Evolutionary conservation across 2,888 invertebrate species (phyloP), one percentile per base, ranked within the genome.

Genomic region (Euproctis similis): DNA sequence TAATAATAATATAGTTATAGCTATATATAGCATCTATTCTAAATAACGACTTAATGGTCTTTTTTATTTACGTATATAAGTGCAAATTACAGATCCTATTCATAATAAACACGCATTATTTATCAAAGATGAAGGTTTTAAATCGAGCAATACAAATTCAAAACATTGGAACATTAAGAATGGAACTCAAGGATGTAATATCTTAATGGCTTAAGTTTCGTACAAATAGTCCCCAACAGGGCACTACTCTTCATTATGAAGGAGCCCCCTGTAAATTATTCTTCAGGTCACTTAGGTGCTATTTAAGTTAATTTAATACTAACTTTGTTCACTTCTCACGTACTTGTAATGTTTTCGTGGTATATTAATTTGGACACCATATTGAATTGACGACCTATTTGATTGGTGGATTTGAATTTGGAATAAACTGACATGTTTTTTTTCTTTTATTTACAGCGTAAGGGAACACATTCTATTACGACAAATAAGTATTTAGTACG

Each of bases 201-300:
- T 80, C 76, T 77, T 82, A 81, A 82, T 80, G 73, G 73, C 37
- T 47, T 55, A 80, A 82, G 78, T 82, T 82, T 58, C 59, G 60
- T 47, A 63, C 57, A 72, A 78, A 80, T 68, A 70, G 72, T 61
- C 66, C 67, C 59, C 77, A 59, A 37, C 81, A 73, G 81, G 53
- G 69, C 59, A 78, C 64, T 77, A 71, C 60, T 78, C 77, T 78
- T 80, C 80, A 81, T 82, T 82, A 82, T 59, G 47, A 54, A 68
- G 65, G 67, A 69, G 59, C 66, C 72, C n/a, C 55, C 63, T 50
- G 61, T 77, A 72, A 77, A 78, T 80, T 77, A 81, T 80, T 77
- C 80, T 78, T 78, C 53, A 60, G 81, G 82, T 81, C 81, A 80
- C 81, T 78, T 75, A 50, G 74, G 77, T 65, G 65, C 75, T 71